Percentiles rank a stretch among this genome's conserved stretches.
Evolutionary conservation across 2,888 invertebrate genomes (phyloP).

Genomic region (Callimorpha dominula): DNA sequence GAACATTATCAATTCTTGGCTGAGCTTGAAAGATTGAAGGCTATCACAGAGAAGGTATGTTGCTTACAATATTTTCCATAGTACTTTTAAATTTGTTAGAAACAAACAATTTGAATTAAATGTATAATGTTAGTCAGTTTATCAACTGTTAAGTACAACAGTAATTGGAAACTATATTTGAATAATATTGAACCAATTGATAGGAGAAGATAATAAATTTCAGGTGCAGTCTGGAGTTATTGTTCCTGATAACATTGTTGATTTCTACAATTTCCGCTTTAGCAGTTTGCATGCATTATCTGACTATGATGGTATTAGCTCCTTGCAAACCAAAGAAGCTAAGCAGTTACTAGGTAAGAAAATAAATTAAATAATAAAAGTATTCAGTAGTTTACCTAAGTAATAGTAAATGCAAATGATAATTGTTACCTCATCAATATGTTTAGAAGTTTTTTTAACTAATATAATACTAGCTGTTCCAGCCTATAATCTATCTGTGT

Average conservation of each 20-base stretch:
- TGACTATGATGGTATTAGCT: conserved; percentile 89
- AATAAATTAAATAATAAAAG: not conserved
- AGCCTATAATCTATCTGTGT: too few relatives aligned
- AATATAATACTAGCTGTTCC: too few relatives aligned
- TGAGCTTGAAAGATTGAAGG: conserved; percentile 87
- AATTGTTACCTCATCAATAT: too few relatives aligned
- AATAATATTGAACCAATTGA: not conserved
- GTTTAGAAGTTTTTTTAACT: too few relatives aligned
- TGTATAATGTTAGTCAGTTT: not conserved
- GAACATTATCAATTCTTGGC: conserved; percentile 88
- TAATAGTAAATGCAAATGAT: too few relatives aligned
- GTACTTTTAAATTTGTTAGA: not conserved
- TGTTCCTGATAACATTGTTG: conserved; percentile 86
- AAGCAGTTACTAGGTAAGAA: conserved; percentile 86
- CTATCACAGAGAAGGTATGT: conserved; percentile 84
- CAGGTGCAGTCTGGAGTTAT: conserved; percentile 51
- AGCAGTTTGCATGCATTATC: conserved; percentile 88
- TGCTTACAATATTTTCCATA: not conserved
- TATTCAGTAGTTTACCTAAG: not conserved
- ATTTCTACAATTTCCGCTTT: conserved; percentile 89
- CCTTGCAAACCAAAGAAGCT: conserved; percentile 89
- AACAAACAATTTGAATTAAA: not conserved
- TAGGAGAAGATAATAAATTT: not conserved
- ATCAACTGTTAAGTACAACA: not conserved
- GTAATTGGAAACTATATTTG: not conserved